Evolutionary conservation across 2,888 invertebrate genomes (phyloP), one percentile per base, ranked within the genome.

Genomic region (Neocrepidodera transversa): DNA sequence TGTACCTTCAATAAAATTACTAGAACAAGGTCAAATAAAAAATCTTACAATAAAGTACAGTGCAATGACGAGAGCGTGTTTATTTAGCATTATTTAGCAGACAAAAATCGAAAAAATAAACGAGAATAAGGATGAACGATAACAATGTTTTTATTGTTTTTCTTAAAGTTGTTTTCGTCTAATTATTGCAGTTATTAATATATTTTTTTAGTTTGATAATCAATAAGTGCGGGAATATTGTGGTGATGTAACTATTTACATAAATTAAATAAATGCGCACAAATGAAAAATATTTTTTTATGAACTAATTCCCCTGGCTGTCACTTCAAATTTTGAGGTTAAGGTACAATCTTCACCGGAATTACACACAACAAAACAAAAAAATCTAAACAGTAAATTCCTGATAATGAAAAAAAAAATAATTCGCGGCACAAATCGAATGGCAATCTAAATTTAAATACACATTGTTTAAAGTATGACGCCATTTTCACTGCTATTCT

Each of bases 401-500:
- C 14, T 45, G 54, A 36, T 45, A 60, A 52, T 52, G 13, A 47
- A 42, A 56, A 48, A 49, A n/a, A 36, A 20, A 36, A 30, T 16
- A 36, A 45, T 40, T 58, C 47, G 10, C 47, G 43, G 18, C 43
- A 56, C 38, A 54, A 51, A 62, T 40, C 56, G 23, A 49, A 40
- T 35, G 47, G 38, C 58, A 62, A 58, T 74, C 75, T 76, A 75
- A 78, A 78, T 79, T 78, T 76, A 75, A 78, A 78, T 76, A 23
- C 2, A 14, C 75, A 73, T 70, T 73, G 66, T 73, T 68, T 69
- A 68, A 71, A 71, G 75, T 76, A 77, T 78, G 80, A 80, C 81
- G 81, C 81, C 81, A 81, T 81, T 81, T 81, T 79, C 77, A 74
- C 73, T 78, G 79, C 78, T 79, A 79, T 76, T 77, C 71, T 65